Evolutionary conservation across 2,888 invertebrate species (phyloP).

Genomic region (Dasysyrphus tricinctus): DNA sequence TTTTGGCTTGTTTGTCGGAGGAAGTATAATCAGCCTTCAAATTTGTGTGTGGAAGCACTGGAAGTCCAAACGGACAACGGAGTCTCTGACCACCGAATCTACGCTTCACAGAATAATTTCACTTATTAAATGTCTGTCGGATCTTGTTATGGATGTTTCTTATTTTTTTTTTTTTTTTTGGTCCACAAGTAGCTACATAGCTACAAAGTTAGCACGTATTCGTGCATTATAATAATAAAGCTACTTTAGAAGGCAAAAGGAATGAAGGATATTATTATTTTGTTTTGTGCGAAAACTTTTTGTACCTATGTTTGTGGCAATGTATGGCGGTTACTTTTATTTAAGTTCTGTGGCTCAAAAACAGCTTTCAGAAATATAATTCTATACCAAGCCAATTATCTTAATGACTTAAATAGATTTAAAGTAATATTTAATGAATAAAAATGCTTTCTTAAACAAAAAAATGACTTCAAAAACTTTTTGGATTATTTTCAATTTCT

Average conservation of each 20-base stretch:
- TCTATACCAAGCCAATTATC: slow-evolving; percentile 22
- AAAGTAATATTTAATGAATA: neutral
- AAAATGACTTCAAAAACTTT: neutral
- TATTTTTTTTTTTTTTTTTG: slow-evolving; percentile 13
- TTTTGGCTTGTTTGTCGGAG: slow-evolving; percentile 42
- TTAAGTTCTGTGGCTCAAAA: slow-evolving; percentile 28
- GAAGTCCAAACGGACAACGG: slow-evolving; percentile 45
- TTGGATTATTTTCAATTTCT: neutral
- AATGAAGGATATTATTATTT: slow-evolving; percentile 51
- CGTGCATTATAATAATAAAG: slow-evolving; percentile 20
- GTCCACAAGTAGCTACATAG: neutral
- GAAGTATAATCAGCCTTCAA: slow-evolving; percentile 40
- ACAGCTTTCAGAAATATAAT: slow-evolving; percentile 2
- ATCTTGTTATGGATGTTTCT: slow-evolving; percentile 18
- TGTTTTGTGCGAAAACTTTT: slow-evolving; percentile 41
- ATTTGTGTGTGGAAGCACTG: slow-evolving; percentile 48
- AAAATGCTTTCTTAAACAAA: neutral
- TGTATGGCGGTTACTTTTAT: slow-evolving; percentile 38
- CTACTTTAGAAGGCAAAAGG: slow-evolving; percentile 45
- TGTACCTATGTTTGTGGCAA: slow-evolving; percentile 28
- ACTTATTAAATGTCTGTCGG: slow-evolving; percentile 64
- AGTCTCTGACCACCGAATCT: slow-evolving; percentile 52
- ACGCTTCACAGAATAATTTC: slow-evolving; percentile 66
- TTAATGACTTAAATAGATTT: neutral
- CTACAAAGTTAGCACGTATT: slow-evolving; percentile 27